Percentiles rank a stretch among this genome's conserved stretches.
Conservation (phyloP, 2,888 invertebrate genomes). For the Sinohyriopsis cumingii region DNA sequence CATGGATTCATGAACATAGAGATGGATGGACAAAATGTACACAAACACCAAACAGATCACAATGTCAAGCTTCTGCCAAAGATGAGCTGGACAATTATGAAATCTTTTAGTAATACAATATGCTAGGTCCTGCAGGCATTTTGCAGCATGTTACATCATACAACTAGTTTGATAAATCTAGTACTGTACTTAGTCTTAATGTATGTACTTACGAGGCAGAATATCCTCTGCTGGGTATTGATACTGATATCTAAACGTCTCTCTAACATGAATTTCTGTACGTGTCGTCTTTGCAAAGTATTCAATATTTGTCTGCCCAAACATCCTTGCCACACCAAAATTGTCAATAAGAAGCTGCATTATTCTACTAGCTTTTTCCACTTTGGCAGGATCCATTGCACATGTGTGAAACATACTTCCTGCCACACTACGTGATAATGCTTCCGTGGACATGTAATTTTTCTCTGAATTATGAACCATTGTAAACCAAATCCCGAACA, state of each 20-base stretch:
- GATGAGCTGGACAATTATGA: no score
- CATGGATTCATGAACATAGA: no score
- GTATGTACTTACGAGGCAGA: conserved; percentile 60
- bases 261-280: conserved; percentile 67
- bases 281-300: conserved; percentile 69
- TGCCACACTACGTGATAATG: conserved; percentile 70
- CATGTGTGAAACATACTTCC: conserved; percentile 71
- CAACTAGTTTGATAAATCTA: not conserved
- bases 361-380: conserved; percentile 84
- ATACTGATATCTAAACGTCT: conserved; percentile 69
- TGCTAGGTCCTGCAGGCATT: no score
- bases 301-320: conserved; percentile 78
- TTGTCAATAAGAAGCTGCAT: conserved; percentile 98
- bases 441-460: conserved; percentile 71
- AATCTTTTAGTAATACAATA: no score
- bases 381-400: conserved; percentile 67
- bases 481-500: conserved; percentile 89
- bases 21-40: no score
- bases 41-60: no score
- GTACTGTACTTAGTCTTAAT: no score
- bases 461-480: conserved; percentile 69
- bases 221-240: conserved; percentile 60
- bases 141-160: no score
- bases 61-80: no score
- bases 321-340: conserved; percentile 95